Percentiles rank a stretch among this genome's conserved stretches.
phyloP scores from a whole-genome alignment of 2,113 vertebrate genomes.

The Aix galericulata region DNA sequence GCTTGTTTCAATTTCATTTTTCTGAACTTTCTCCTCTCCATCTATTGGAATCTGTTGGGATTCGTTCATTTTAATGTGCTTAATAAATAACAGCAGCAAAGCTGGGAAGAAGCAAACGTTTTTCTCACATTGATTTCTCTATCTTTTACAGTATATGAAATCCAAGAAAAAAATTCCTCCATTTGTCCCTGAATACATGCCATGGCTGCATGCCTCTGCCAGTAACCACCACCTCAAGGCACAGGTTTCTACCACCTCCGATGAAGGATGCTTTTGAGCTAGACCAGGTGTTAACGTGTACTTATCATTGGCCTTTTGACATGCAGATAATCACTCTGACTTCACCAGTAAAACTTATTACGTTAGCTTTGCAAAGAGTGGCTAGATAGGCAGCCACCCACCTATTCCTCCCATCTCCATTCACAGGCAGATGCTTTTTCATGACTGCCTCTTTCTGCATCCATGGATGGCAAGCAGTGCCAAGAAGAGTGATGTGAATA shows the following conservation, averaged over 20 bases:
- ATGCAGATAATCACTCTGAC: background rate
- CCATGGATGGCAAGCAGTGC: background rate
- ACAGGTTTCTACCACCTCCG: background rate
- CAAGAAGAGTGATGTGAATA: background rate
- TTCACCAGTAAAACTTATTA: background rate
- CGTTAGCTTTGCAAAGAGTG: background rate
- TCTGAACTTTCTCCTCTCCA: conserved; percentile 2
- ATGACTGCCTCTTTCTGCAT: background rate
- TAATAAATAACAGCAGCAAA: conserved; percentile 13
- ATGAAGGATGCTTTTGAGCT: background rate
- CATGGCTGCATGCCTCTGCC: background rate
- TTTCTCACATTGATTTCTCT: background rate
- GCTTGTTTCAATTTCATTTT: background rate
- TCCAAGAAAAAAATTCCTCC: background rate
- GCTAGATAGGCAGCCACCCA: background rate
- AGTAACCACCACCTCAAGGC: background rate
- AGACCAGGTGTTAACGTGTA: background rate
- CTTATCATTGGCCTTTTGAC: background rate
- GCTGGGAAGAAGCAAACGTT: background rate
- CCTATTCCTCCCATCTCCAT: background rate
- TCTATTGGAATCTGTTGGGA: background rate
- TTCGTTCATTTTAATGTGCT: conserved; percentile 32
- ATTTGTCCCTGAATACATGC: background rate
- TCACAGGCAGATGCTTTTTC: background rate
- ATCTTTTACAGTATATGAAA: background rate